Percentiles rank a stretch among this genome's conserved stretches.
These are phyloP conservation scores for Cettia cetti DNA, from an alignment of 2,113 vertebrate genomes.

Conservation along the genomic window DNA sequence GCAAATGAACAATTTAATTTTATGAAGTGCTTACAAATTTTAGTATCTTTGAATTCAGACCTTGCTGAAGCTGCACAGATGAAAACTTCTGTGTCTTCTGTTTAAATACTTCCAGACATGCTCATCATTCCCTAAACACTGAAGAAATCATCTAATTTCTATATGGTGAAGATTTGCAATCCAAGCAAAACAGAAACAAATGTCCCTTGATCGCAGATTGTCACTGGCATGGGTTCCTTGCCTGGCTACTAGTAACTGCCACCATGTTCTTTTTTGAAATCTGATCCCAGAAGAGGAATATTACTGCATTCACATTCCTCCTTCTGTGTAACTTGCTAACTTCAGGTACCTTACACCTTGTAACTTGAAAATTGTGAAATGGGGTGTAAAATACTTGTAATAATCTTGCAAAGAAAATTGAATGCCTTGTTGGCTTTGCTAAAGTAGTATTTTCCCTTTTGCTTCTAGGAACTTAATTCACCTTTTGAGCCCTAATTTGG, in stretches of 20 bases:
- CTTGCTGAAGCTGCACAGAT: neutral
- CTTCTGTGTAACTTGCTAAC: neutral
- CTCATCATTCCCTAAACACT: neutral
- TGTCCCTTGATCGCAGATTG: neutral
- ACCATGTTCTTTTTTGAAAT: neutral
- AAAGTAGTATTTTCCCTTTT: neutral
- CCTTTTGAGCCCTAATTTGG: neutral
- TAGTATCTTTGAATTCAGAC: neutral
- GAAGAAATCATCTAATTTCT: neutral
- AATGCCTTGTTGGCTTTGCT: neutral
- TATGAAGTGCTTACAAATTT: neutral
- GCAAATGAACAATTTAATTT: neutral
- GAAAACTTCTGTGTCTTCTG: neutral
- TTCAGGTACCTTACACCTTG: neutral
- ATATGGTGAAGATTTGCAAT: neutral
- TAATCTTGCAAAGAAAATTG: neutral
- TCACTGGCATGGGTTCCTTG: neutral
- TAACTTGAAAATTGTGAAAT: neutral
- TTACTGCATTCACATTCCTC: neutral
- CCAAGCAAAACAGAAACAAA: neutral
- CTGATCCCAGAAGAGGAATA: neutral
- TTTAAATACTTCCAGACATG: neutral
- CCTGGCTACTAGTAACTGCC: neutral
- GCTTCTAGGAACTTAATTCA: neutral
- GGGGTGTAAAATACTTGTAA: neutral